These are phyloP conservation scores for Eristalis arbustorum DNA, from an alignment of 2,888 invertebrate genomes.

Conservation along the genomic window DNA sequence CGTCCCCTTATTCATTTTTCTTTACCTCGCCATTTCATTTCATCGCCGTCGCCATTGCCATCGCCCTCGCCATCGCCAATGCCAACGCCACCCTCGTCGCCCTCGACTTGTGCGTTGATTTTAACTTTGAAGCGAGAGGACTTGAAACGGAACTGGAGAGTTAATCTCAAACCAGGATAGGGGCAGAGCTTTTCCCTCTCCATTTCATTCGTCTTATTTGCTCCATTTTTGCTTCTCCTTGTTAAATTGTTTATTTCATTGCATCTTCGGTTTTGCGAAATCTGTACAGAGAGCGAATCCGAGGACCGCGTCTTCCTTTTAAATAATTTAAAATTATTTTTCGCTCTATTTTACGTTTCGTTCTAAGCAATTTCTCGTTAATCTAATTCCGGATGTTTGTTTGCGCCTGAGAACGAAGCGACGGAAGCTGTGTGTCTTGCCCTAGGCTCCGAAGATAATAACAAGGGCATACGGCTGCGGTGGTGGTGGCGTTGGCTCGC, in stretches of 20 bases:
- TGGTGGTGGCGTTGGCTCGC: not conserved
- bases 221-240: constrained; percentile 23
- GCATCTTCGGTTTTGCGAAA: constrained; percentile 27
- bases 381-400: constrained; percentile 64
- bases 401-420: constrained; percentile 19
- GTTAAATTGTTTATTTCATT: constrained; percentile 59
- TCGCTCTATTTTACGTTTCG: constrained; percentile 48
- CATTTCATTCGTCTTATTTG: constrained; percentile 30
- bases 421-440: constrained; percentile 24
- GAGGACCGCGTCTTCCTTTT: not conserved
- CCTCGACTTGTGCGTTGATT: constrained; percentile 16
- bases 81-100: not conserved
- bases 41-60: not conserved
- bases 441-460: constrained; percentile 41
- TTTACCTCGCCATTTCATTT: constrained; percentile 11
- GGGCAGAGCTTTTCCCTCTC: not conserved
- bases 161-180: constrained; percentile 36
- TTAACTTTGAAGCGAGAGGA: constrained; percentile 36
- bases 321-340: constrained; percentile 56
- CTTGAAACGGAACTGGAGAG: constrained; percentile 53
- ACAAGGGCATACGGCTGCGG: constrained; percentile 21
- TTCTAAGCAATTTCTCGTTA: constrained; percentile 62
- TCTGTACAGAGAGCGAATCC: not conserved
- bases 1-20: constrained; percentile 30
- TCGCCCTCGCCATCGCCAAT: not conserved